Conservation (phyloP, 2,797 vertebrate genomes). For the Poeciliopsis infans region DNA sequence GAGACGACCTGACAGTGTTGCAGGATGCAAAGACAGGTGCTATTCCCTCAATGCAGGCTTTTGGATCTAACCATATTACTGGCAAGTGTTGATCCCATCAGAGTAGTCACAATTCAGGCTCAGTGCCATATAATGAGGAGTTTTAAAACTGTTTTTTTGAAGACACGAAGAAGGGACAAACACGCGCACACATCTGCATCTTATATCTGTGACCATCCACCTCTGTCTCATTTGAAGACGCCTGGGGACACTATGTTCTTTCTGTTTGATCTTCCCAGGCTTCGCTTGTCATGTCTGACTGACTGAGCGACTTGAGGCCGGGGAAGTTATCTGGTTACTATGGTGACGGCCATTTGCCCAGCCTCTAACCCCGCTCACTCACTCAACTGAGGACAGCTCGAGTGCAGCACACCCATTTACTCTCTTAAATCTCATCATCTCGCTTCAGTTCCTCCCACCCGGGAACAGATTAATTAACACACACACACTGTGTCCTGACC, state of each 20-base stretch:
- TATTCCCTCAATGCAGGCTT: conserved; percentile 77
- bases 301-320: conserved; percentile 73
- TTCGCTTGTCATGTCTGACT: conserved; percentile 77
- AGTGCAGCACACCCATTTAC: conserved; percentile 82
- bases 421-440: conserved; percentile 86
- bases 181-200: conserved; percentile 14
- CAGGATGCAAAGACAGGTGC: conserved; percentile 77
- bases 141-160: conserved; percentile 36
- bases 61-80: conserved; percentile 76
- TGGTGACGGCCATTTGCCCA: conserved; percentile 81
- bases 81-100: conserved; percentile 78
- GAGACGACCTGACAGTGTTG: conserved; percentile 76
- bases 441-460: conserved; percentile 84
- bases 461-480: conserved; percentile 85
- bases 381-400: conserved; percentile 81
- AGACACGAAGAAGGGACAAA: conserved; percentile 14
- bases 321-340: conserved; percentile 80
- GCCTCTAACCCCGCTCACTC: conserved; percentile 78
- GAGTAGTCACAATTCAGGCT: conserved; percentile 72
- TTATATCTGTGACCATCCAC: conserved; percentile 45
- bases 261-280: conserved; percentile 78
- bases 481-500: conserved; percentile 84
- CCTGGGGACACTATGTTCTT: conserved; percentile 72
- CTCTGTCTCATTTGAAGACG: conserved; percentile 66
- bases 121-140: conserved; percentile 69